A percentile compares a stretch with the other conserved stretches of the same genome.
Evolutionary conservation across 1,140 invertebrate species (phyloP).

Genomic region (Helicoverpa zea): DNA sequence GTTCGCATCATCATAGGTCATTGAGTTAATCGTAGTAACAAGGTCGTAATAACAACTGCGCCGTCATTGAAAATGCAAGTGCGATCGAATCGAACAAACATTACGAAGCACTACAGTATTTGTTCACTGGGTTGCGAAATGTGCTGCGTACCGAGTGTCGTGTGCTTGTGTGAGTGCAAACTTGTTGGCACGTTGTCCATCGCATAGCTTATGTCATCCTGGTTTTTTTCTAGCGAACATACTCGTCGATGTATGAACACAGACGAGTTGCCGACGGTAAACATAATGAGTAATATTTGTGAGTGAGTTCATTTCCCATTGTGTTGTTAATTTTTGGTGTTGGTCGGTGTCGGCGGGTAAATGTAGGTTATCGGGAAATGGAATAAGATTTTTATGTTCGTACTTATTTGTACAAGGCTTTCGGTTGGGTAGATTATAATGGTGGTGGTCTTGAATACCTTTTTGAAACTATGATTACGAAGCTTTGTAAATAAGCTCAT

Average conservation of each 20-base stretch:
- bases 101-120: conserved; percentile 56
- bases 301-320: conserved; percentile 82
- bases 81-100: conserved; percentile 47
- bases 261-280: conserved; percentile 56
- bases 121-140: conserved; percentile 67
- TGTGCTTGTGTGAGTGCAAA: conserved; percentile 71
- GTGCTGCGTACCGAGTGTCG: conserved; percentile 60
- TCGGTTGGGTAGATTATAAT: conserved; percentile 16
- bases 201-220: conserved; percentile 63
- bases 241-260: conserved; percentile 65
- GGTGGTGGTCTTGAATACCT: conserved; percentile 28
- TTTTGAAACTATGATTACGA: neutral
- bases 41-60: conserved; percentile 65
- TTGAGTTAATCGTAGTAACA: conserved; percentile 59
- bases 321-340: conserved; percentile 79
- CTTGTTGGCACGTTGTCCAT: conserved; percentile 61
- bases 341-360: conserved; percentile 65
- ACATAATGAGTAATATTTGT: conserved; percentile 68
- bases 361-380: conserved; percentile 44
- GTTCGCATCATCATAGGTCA: conserved; percentile 53
- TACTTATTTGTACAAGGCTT: conserved; percentile 35
- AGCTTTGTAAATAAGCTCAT: conserved; percentile 45
- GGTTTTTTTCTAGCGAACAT: conserved; percentile 76
- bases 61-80: conserved; percentile 69
- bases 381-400: conserved; percentile 22